Conservation (phyloP, 2,797 vertebrate species). For the Chiroxiphia lanceolata region DNA sequence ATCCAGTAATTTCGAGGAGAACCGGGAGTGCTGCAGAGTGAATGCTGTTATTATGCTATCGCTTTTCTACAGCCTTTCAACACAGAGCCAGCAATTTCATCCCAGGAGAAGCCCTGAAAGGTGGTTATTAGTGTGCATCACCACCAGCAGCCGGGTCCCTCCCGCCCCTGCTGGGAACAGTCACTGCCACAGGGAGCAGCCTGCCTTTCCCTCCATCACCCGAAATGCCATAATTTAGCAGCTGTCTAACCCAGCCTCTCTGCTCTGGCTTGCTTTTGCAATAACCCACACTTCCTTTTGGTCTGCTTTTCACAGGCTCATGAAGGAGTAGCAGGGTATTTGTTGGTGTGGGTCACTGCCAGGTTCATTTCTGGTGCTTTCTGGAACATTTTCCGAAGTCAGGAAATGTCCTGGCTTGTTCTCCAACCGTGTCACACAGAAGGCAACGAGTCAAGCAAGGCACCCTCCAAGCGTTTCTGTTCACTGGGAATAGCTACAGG, state of each 20-base stretch:
- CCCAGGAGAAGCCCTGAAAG: conserved; percentile 30
- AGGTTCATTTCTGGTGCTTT: neutral
- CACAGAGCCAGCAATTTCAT: conserved; percentile 70
- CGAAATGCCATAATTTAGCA: neutral
- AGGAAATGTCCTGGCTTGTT: neutral
- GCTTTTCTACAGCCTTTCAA: conserved; percentile 63
- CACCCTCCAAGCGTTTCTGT: neutral
- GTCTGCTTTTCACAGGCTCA: neutral
- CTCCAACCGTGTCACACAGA: neutral
- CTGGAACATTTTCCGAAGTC: neutral
- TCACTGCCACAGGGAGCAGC: neutral
- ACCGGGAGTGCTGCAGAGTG: conserved; percentile 31
- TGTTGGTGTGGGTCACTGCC: neutral
- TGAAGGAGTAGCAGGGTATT: neutral
- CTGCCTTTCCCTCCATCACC: neutral
- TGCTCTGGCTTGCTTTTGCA: neutral
- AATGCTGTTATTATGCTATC: conserved; percentile 75
- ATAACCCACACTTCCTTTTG: neutral
- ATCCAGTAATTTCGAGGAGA: conserved; percentile 68
- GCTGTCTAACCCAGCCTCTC: neutral
- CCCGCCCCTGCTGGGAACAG: neutral
- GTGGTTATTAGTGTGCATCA: conserved; percentile 44
- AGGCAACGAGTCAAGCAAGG: neutral
- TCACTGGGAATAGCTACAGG: neutral
- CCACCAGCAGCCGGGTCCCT: neutral